Base-by-base conservation (phyloP, 2,888 invertebrate genomes). In the Schizaphis graminum region DNA sequence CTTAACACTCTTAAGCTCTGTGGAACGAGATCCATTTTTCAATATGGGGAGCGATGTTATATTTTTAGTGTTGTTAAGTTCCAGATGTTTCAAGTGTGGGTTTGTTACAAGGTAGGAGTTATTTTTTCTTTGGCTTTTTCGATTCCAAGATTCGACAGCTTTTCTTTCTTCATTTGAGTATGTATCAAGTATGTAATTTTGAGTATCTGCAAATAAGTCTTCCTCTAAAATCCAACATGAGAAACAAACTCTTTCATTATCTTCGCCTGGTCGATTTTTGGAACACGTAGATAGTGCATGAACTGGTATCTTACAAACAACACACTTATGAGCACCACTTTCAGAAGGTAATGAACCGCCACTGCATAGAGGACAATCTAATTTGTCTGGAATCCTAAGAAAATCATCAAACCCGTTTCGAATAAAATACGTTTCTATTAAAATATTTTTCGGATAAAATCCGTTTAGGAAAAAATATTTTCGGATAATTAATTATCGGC, bases 31-130 rank as follows among this genome's bases (percentile, higher is more conserved):
- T 41, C 84, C 84, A 84, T 84, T 84, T 41, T 84, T 84, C 35
- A 84, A 41, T 41, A 87, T 53, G 4, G 87, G 87, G 11, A 87
- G 44, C 7, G 49, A n/a, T 53, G 49, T 87, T 16, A 87, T 87
- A 53, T 87, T 87, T 87, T 53, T 87, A 8, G 49, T 53, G 53
- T 87, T 87, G 53, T 87, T 87, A n/a, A 87, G n/a, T 16, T 87
- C 49, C 16, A 87, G 16, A 44, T 87, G 87, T n/a, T 49, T 87
- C 3, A 87, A 11, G n/a, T 87, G 87, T 49, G 84, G n/a, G n/a
- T n/a, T n/a, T n/a, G n/a, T n/a, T n/a, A n/a, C n/a, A n/a, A n/a
- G n/a, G n/a, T n/a, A n/a, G 84, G 41, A n/a, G n/a, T n/a, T 53
- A 5, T 35, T 88, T 88, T 88, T 88, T 88, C 56, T 88, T 4